phyloP scores from a whole-genome alignment of 2,113 vertebrate genomes.

The Ptilorrhoa leucosticta region DNA sequence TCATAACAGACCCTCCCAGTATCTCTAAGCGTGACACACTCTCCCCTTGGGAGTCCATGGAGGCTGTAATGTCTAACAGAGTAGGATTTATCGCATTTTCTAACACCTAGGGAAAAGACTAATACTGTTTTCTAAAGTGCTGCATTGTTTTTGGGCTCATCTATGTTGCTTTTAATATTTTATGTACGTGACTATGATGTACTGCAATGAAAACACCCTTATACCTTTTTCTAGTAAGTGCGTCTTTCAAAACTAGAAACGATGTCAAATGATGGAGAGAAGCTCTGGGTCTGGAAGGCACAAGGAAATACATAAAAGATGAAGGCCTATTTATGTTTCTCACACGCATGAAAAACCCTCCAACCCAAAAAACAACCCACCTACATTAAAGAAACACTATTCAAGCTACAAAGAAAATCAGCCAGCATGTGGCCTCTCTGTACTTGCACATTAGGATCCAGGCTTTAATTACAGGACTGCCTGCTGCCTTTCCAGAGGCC shows the following conservation, averaged over 20 bases:
- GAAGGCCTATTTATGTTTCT: conserved; percentile 57
- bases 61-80: background rate
- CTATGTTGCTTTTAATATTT: conserved; percentile 40
- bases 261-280: conserved; percentile 12
- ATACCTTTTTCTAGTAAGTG: conserved; percentile 25
- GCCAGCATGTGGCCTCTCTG: background rate
- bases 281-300: conserved; percentile 30
- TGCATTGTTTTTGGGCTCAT: background rate
- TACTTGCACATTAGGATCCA: background rate
- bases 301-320: conserved; percentile 53
- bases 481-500: background rate
- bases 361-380: background rate
- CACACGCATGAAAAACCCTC: rapidly evolving
- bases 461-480: background rate
- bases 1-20: background rate
- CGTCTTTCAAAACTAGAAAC: background rate
- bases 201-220: conserved; percentile 7
- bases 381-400: conserved; percentile 20
- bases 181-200: conserved; percentile 7
- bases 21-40: background rate
- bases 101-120: background rate
- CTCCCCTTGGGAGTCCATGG: background rate
- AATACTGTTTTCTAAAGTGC: background rate
- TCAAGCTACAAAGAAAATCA: conserved; percentile 20
- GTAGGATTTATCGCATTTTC: background rate